Evolutionary conservation across 2,113 vertebrate species (phyloP), one percentile per base, ranked within the genome.

Genomic region (Antigone vipio): DNA sequence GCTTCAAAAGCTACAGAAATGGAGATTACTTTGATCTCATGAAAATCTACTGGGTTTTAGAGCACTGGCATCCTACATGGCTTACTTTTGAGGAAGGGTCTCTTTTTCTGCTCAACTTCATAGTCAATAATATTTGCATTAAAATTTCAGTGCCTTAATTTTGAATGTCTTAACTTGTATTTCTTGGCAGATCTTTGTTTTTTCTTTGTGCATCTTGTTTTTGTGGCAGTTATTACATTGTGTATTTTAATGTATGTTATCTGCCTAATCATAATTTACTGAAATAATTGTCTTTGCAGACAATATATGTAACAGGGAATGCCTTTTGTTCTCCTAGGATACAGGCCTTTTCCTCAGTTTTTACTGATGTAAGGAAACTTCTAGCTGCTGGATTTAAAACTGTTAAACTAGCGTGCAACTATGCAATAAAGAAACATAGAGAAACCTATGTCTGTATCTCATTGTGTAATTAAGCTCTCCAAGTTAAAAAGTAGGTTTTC

Each of bases 371-470:
- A 67, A 49, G 59, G 83, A 74, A 83, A 86, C 69, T 64, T 75
- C 12, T 62, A 92, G 76, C 91, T 96, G 84, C 92, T 95, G 76
- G 27, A 49, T 95, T 92, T 95, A n/a, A n/a, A 85, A 66, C 78
- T 92, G 76, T 95, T 95, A 63, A 24, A 18, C 71, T 66, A 76
- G 56, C 34, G 27, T 79, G 35, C n/a, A 8, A 58, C 87, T 66
- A 40, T 66, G n/a, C 52, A 96, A 97, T 97, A 95, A 95, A 95
- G 72, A 53, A 89, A 38, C 77, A 84, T 52, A 62, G 87, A 91
- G 89, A 89, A 97, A 91, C 81, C 45, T 9, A 6, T 76, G 50
- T 77, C 76, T 89, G 44, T 18, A 87, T 91, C 59, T 96, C 6
- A 1, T 92, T 94, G 76, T 85, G 35, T 89, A 82, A 89, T 80